Percentiles rank a stretch among this genome's conserved stretches.
Evolutionary conservation across 1,140 invertebrate genomes (phyloP).

Genomic region (Tyrophagus putrescentiae): DNA sequence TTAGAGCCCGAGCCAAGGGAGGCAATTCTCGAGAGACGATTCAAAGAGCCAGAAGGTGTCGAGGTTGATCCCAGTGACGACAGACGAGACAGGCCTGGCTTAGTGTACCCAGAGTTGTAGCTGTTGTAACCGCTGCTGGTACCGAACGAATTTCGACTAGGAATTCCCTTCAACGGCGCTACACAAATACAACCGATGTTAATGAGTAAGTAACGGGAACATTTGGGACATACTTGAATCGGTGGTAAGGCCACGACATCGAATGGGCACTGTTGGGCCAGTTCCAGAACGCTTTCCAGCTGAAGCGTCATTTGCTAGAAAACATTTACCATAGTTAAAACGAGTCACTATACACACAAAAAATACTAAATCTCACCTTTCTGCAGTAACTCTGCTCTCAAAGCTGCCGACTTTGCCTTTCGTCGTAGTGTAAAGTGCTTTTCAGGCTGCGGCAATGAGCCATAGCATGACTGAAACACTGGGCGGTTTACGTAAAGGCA

Average conservation of each 20-base stretch:
- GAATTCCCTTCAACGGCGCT: slow-evolving; percentile 79
- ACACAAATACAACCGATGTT: slow-evolving; percentile 20
- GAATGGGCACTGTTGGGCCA: slow-evolving; percentile 64
- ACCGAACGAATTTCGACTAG: slow-evolving; percentile 53
- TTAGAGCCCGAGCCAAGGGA: background rate
- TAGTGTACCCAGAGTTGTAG: slow-evolving; percentile 41
- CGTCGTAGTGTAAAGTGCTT: slow-evolving; percentile 89
- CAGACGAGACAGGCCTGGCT: slow-evolving; percentile 1
- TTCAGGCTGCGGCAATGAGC: slow-evolving; percentile 39
- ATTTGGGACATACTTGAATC: slow-evolving; percentile 57
- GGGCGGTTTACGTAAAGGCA: slow-evolving; percentile 91
- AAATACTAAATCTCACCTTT: slow-evolving; percentile 44
- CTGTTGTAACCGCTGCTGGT: background rate
- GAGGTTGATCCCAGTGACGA: slow-evolving; percentile 19
- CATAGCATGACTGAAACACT: slow-evolving; percentile 68
- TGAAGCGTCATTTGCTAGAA: slow-evolving; percentile 56
- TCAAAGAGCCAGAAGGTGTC: slow-evolving; percentile 27
- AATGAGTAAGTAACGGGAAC: slow-evolving; percentile 13
- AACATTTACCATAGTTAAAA: slow-evolving; percentile 10
- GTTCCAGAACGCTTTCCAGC: slow-evolving; percentile 75
- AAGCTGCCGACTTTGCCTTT: slow-evolving; percentile 81
- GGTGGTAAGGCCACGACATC: slow-evolving; percentile 86
- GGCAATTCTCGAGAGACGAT: slow-evolving; percentile 4
- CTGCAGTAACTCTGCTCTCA: slow-evolving; percentile 72
- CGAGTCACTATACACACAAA: slow-evolving; percentile 2